Evolutionary conservation across 2,113 vertebrate genomes (phyloP), one percentile per base, ranked within the genome.

Genomic region (Aptenodytes forsteri): DNA sequence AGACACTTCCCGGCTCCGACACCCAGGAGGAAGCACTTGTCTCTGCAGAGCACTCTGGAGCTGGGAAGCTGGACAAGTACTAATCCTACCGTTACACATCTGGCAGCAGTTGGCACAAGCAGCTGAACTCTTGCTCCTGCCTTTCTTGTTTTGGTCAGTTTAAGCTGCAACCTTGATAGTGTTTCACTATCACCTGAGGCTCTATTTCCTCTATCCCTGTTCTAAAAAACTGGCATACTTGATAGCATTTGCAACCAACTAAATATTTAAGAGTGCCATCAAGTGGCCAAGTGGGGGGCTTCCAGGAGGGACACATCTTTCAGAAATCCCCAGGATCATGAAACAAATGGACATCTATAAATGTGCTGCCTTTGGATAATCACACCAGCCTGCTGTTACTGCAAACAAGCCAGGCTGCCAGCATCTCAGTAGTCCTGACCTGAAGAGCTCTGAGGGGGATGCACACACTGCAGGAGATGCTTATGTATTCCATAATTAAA

Each of bases 221-320:
- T 66, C 36, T 22, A 26, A 1, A 22, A 83, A 91, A 32, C 6
- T 15, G 30, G 10, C 20, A 38, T 32, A 26, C 22, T 72, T 42
- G 16, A 64, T 5, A 73, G 27, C 27, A 17, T 70, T 72, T 59
- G 22, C 64, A 78, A 64, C 11, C 32, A 50, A 95, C 80, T 86
- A 87, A 95, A 95, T 87, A 96, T 96, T 96, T 93, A 96, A 97
- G 82, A 98, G 87, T 96, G 97, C 97, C 97, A 97, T 91, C 97
- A 95, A 95, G 97, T 66, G 97, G 97, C 49, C 75, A 91, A 90
- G 42, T 7, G 14, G 9, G 19, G 32, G 36, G 47, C 34, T 89
- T 91, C 42, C 71, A 62, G 69, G 26, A 47, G 21, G 21, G 65
- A 61, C 4, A 1, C 2, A 4, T 3, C 0, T 1, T 27, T 79